Evolutionary conservation across 2,113 vertebrate genomes (phyloP), one percentile per base, ranked within the genome.

Genomic region (Phoxinus phoxinus): DNA sequence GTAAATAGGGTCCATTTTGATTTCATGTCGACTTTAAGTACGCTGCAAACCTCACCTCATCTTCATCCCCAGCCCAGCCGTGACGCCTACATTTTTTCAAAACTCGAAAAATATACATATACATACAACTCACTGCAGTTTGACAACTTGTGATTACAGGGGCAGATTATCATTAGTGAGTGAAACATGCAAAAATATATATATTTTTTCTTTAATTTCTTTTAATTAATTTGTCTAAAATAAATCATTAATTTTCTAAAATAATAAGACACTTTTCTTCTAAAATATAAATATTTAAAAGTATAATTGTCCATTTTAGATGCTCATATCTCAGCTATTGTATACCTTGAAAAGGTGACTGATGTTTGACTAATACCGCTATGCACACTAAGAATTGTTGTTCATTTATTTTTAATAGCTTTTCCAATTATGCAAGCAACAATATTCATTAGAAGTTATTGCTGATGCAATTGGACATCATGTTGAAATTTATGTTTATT

Each of bases 351-450:
- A 90, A 85, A 87, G 87, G 73, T 84, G 85, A 85, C 89, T 92
- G 90, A 92, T 91, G 84, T 75, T 88, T 84, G 87, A 89, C 87
- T 89, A 89, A 92, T 93, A 92, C 74, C 83, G 90, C 76, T 91
- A 88, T 89, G 81, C 61, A 65, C 87, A 89, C 91, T 91, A 92
- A 93, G 90, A 89, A 89, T 89, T 90, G 86, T 90, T 92, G 90
- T 93, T 94, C 89, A 93, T 93, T 92, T 89, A 92, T 92, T 94
- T 94, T 94, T 94, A 94, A 94, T 92, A 91, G 90, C 84, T 92
- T 93, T 93, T 91, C 89, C 88, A 92, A 94, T 94, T 93, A 93
- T 89, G 90, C 79, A 73, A 88, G 86, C 91, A 92, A 92, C 91
- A 89, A 87, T 87, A 91, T 76, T 88, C 89, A 93, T 93, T 93